Base-by-base conservation (phyloP, 2,797 vertebrate species). In the Sciaenops ocellatus region DNA sequence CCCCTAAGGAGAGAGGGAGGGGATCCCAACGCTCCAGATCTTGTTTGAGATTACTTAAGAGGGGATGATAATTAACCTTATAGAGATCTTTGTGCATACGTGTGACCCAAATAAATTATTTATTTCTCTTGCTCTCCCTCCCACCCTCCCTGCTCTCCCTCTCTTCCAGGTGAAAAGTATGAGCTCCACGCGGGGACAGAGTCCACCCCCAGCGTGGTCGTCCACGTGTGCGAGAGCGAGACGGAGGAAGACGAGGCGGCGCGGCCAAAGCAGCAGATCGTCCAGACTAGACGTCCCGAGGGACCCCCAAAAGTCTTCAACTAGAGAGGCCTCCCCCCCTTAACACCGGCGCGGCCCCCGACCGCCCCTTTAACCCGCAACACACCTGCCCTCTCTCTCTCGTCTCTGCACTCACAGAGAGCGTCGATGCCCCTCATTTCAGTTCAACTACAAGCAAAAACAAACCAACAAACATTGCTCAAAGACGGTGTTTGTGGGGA, bases 141-240 rank as follows among this genome's bases (percentile, higher is more conserved):
- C 30, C 11, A 52, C 47, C 38, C 13, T 30, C 17, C 3, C 24
- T 50, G 41, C 17, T n/a, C 11, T 48, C 20, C 30, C 5, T 50
- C 28, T 28, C 15, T 7, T 46, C 1, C 83, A 99, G 98, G 98
- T 66, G 98, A 99, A 83, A 97, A 99, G 88, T 99, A 99, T 0
- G 98, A 99, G 92, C 96, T 99, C 38, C 98, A 99, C 0, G 97
- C 98, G 0, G 98, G 98, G 30, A 99, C 98, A 0, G 98, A 99
- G 85, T 99, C 97, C 4, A 99, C 98, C 5, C 98, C 98, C 3
- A 99, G 98, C 1, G 98, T 99, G 28, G 98, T 99, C 0, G 98
- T 99, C 71, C 98, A 99, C 3, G 98, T 99, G 85, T 99, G 98
- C 2, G 98, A 99, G 87, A 99, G 97, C 3, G 96, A 96, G 86